Percentiles rank a stretch among this genome's conserved stretches.
These are phyloP conservation scores for Neosilurus mollespiculum DNA, from an alignment of 2,797 vertebrate genomes.

Conservation along the genomic window DNA sequence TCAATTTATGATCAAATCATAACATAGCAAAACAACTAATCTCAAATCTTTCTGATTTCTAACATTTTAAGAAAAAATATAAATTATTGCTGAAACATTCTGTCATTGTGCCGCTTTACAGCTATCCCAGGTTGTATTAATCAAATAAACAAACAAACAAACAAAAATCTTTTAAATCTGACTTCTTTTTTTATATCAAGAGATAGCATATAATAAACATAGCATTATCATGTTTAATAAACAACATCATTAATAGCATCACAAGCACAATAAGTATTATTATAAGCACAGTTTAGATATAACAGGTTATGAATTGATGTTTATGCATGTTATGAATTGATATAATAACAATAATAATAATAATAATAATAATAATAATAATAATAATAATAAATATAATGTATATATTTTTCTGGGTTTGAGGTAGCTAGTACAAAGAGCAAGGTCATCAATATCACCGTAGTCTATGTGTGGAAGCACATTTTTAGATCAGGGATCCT, in stretches of 20 bases:
- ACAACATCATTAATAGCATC: not conserved
- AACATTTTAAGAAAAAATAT: not conserved
- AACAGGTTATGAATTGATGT: not conserved
- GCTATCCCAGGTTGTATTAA: not conserved
- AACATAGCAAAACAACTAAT: not conserved
- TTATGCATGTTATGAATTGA: not conserved
- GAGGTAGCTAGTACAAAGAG: not conserved
- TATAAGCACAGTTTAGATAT: not conserved
- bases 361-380: too few species aligned
- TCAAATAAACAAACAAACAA: not conserved
- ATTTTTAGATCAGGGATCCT: conserved; percentile 29
- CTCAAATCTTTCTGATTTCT: not conserved
- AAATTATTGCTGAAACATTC: not conserved
- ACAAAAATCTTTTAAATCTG: not conserved
- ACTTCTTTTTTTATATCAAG: not conserved
- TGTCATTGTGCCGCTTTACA: not conserved
- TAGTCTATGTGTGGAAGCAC: conserved; percentile 4
- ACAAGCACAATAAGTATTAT: not conserved
- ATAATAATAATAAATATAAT: too few species aligned
- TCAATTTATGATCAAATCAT: not conserved
- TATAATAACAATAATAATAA: too few species aligned
- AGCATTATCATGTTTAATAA: not conserved
- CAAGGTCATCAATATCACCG: conserved; percentile 2
- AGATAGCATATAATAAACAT: not conserved
- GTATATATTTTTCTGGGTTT: not conserved